phyloP scores from a whole-genome alignment of 2,113 vertebrate species.

The Pagrus major region DNA sequence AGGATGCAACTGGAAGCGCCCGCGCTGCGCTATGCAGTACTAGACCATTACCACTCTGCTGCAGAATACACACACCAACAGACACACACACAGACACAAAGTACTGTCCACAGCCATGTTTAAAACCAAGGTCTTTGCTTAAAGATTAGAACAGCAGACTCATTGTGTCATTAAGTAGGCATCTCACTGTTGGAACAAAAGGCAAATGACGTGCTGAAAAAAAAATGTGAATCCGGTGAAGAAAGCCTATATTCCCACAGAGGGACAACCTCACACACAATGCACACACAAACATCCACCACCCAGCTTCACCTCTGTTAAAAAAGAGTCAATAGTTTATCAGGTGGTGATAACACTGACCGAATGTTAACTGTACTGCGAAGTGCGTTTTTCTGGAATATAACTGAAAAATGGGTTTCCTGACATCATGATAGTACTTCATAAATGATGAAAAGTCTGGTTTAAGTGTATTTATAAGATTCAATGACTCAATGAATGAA shows the following conservation, averaged over 20 bases:
- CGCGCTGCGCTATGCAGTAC: constrained; percentile 43
- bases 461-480: not conserved
- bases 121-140: constrained; percentile 15
- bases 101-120: not conserved
- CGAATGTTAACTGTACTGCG: not conserved
- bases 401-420: not conserved
- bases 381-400: not conserved
- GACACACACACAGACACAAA: not conserved
- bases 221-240: not conserved
- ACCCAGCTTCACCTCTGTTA: constrained; percentile 2
- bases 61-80: constrained; percentile 14
- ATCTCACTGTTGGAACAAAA: not conserved
- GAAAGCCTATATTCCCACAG: constrained; percentile 7
- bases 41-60: constrained; percentile 12
- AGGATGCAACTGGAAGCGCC: constrained; percentile 27
- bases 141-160: not conserved
- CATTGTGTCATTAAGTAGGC: not conserved
- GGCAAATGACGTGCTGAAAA: not conserved
- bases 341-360: constrained; percentile 4
- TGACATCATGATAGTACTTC: not conserved
- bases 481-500: not conserved
- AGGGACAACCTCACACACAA: not conserved
- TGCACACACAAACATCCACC: constrained; percentile 1
- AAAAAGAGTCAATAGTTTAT: constrained; percentile 18
- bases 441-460: not conserved